Evolutionary conservation across 64 coral and sea anemone species (phyloP).

Genomic region (Hydrozoanthus tunicans): DNA sequence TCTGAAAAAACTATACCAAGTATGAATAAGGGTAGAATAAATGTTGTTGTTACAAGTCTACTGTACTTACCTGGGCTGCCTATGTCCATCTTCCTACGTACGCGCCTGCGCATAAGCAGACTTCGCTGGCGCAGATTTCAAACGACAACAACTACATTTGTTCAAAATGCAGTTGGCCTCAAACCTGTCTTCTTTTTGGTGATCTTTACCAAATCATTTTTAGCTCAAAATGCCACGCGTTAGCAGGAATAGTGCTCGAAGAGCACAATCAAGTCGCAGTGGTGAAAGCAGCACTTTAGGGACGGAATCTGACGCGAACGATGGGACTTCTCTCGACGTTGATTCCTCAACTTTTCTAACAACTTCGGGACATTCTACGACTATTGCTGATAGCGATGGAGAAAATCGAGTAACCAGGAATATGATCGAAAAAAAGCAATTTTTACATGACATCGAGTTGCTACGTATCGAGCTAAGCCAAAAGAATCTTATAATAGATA

Average conservation of each 20-base stretch:
- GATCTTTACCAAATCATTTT: neutral
- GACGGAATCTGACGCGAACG: conserved; percentile 70
- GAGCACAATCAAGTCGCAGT: conserved; percentile 29
- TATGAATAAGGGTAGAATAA: no score
- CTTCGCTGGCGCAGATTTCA: conserved; percentile 37
- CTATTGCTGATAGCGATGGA: conserved; percentile 69
- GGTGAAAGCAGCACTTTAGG: conserved; percentile 58
- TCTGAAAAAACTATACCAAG: no score
- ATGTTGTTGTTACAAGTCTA: no score
- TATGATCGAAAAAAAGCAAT: conserved; percentile 94
- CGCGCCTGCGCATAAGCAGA: neutral
- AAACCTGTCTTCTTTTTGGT: neutral
- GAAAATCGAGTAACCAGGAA: conserved; percentile 88
- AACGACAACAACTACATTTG: neutral
- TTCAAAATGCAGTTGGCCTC: no score
- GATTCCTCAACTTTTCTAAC: conserved; percentile 90
- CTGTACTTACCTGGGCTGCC: no score
- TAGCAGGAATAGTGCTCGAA: conserved; percentile 46
- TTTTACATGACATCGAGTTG: conserved; percentile 90
- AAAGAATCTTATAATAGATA: conserved; percentile 92
- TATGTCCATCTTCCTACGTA: neutral
- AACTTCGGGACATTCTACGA: conserved; percentile 81
- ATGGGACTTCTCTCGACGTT: conserved; percentile 72
- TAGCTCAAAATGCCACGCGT: conserved; percentile 22
- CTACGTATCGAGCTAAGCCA: conserved; percentile 94